A percentile compares a stretch with the other conserved stretches of the same genome.
These are phyloP conservation scores for Plebejus argus DNA, from an alignment of 2,888 invertebrate genomes.

Conservation along the genomic window DNA sequence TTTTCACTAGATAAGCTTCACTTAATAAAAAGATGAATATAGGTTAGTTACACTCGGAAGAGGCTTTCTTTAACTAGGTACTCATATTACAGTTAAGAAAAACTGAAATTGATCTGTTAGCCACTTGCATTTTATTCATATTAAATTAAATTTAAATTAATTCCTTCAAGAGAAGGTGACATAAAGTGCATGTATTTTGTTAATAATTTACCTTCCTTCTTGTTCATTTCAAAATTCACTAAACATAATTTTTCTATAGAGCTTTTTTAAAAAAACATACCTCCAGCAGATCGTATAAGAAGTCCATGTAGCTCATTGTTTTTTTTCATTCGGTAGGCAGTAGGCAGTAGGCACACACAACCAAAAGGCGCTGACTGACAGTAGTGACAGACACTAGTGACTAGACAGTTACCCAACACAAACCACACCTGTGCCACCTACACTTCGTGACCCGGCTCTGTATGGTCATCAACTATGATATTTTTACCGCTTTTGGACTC, in stretches of 20 bases:
- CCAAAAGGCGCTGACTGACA: conserved; percentile 30
- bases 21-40: neutral
- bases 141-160: no score
- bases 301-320: conserved; percentile 68
- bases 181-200: no score
- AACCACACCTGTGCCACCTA: conserved; percentile 68
- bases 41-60: no score
- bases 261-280: conserved; percentile 45
- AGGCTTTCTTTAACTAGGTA: no score
- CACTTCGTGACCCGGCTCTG: conserved; percentile 58
- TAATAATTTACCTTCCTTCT: no score
- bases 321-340: conserved; percentile 33
- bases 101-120: no score
- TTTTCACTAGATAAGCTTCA: neutral
- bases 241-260: no score
- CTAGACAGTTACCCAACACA: conserved; percentile 37
- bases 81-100: no score
- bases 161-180: no score
- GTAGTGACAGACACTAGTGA: conserved; percentile 33
- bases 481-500: conserved; percentile 36
- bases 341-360: conserved; percentile 39
- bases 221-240: no score
- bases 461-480: conserved; percentile 49
- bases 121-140: no score
- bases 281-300: conserved; percentile 69